These are phyloP conservation scores for Melinopterus prodromus DNA, from an alignment of 2,888 invertebrate genomes.

Conservation along the genomic window DNA sequence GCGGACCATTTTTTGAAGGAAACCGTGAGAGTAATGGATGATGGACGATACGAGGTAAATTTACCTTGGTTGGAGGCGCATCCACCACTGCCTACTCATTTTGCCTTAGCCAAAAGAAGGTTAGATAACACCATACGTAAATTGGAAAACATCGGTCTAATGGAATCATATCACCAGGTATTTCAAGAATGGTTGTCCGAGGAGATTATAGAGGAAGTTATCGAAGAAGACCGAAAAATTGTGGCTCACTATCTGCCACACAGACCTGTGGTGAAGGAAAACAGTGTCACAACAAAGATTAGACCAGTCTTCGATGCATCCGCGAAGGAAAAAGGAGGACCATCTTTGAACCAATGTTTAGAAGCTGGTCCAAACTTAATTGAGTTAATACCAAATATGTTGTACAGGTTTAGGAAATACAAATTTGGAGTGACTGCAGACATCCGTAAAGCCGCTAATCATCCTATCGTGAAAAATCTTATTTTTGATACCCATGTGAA, in stretches of 20 bases:
- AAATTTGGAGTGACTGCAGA: background rate
- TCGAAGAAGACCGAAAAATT: too few relatives aligned
- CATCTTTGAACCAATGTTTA: slow-evolving; percentile 10
- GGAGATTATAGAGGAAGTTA: slow-evolving; percentile 36
- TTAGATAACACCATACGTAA: slow-evolving; percentile 43
- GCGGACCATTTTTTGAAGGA: slow-evolving; percentile 46
- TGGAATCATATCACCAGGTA: slow-evolving; percentile 45
- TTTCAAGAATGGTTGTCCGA: slow-evolving; percentile 47
- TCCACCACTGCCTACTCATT: slow-evolving; percentile 47
- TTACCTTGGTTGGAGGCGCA: slow-evolving; percentile 52
- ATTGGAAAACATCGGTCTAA: too few relatives aligned
- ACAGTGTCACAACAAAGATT: slow-evolving; percentile 12
- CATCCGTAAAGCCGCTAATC: too few relatives aligned
- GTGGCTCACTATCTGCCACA: slow-evolving; percentile 11
- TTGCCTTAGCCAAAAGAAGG: slow-evolving; percentile 44
- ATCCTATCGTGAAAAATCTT: too few relatives aligned
- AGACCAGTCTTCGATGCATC: slow-evolving; percentile 20
- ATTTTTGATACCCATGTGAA: too few relatives aligned
- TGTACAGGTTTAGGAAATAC: background rate
- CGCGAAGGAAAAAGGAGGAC: slow-evolving; percentile 7
- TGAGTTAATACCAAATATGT: background rate
- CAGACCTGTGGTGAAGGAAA: background rate
- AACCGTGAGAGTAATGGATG: slow-evolving; percentile 42
- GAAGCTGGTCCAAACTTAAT: slow-evolving; percentile 46
- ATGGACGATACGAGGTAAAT: slow-evolving; percentile 46